phyloP scores from a whole-genome alignment of 2,113 vertebrate species.

The Sigmodon hispidus region DNA sequence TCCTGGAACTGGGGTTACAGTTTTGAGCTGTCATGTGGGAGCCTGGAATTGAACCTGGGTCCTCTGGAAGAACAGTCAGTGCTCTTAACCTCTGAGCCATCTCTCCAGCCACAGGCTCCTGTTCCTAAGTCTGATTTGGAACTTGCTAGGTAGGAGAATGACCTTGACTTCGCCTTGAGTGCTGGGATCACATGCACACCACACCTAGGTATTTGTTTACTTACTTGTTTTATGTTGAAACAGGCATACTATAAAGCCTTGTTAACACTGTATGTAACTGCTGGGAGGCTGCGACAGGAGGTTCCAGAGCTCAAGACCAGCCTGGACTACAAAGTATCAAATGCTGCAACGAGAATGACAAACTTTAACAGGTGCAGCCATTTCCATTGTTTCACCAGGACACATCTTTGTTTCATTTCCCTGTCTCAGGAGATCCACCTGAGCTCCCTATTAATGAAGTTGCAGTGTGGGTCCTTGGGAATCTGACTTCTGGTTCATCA shows the following conservation, averaged over 20 bases:
- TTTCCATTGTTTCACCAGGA: fast-evolving
- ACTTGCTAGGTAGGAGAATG: neutral
- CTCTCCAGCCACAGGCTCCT: neutral
- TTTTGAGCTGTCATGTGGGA: neutral
- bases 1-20: neutral
- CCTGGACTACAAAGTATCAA: neutral
- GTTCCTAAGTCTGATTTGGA: neutral
- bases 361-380: no score
- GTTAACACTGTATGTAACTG: neutral
- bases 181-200: neutral
- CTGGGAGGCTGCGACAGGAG: neutral
- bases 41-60: neutral
- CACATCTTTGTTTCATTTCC: neutral
- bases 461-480: fast-evolving
- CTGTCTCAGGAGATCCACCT: no score
- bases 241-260: neutral
- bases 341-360: no score
- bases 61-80: neutral
- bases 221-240: neutral
- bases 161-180: neutral
- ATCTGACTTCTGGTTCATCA: neutral
- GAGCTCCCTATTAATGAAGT: neutral
- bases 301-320: neutral
- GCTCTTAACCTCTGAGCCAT: neutral
- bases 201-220: neutral